Percentiles rank a stretch among this genome's conserved stretches.
phyloP scores from a whole-genome alignment of 2,113 vertebrate genomes.

The Scatophagus argus region DNA sequence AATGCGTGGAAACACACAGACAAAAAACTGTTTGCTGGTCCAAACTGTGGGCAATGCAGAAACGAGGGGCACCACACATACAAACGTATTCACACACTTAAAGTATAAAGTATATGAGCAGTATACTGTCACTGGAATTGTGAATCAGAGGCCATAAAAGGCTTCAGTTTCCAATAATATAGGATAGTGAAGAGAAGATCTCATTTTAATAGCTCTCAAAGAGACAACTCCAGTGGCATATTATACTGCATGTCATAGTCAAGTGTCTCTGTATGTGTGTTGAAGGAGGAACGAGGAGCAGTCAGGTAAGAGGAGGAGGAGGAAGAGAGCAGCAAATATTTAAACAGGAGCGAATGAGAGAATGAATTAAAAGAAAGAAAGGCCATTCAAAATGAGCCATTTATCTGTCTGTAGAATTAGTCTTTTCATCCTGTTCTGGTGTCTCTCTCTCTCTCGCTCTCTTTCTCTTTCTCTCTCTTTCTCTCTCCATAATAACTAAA shows the following conservation, averaged over 20 bases:
- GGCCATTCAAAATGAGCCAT: conserved; percentile 79
- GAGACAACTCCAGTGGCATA: conserved; percentile 67
- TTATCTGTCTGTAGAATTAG: conserved; percentile 89
- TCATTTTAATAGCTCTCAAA: conserved; percentile 77
- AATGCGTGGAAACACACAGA: conserved; percentile 35
- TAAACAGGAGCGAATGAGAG: conserved; percentile 79
- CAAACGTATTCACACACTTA: conserved; percentile 12
- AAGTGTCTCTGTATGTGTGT: conserved; percentile 38
- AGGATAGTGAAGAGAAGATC: conserved; percentile 71
- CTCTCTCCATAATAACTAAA: conserved; percentile 86
- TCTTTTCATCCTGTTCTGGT: conserved; percentile 76
- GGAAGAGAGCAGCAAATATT: conserved; percentile 77
- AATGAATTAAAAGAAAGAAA: conserved; percentile 83
- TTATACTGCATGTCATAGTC: conserved; percentile 62
- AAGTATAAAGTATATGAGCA: not conserved
- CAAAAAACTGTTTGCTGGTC: conserved; percentile 41
- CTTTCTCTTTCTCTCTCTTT: conserved; percentile 27
- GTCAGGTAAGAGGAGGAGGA: conserved; percentile 69
- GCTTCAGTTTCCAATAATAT: conserved; percentile 70
- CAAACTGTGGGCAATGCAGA: conserved; percentile 4
- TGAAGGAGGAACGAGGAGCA: conserved; percentile 33
- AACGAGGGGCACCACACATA: not conserved
- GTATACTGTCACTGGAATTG: conserved; percentile 33
- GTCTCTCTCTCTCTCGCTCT: conserved; percentile 21
- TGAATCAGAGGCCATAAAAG: conserved; percentile 61